A percentile compares a stretch with the other conserved stretches of the same genome.
Evolutionary conservation across 2,113 vertebrate species (phyloP).

Genomic region (Calypte anna): DNA sequence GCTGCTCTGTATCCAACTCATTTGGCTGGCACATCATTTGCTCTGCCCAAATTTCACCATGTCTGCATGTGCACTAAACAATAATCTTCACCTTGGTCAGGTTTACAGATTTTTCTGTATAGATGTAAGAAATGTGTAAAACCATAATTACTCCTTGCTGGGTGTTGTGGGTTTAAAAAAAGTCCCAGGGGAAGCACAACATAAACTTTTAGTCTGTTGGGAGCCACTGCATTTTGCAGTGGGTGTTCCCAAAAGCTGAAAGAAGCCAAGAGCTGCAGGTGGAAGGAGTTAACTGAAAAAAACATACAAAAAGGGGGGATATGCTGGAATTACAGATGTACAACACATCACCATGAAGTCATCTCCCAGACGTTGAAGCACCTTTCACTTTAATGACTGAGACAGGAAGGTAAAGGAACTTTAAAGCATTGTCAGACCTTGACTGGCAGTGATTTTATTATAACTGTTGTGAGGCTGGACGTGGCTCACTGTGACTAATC

Average conservation of each 20-base stretch:
- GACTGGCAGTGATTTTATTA: background rate
- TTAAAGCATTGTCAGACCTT: background rate
- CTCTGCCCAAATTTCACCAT: background rate
- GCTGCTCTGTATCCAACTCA: rapidly evolving
- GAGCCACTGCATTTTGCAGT: background rate
- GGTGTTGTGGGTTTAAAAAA: rapidly evolving
- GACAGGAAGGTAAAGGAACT: background rate
- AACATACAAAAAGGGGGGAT: background rate
- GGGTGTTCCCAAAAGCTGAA: background rate
- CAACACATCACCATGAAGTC: background rate
- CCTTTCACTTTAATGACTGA: background rate
- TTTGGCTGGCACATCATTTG: rapidly evolving
- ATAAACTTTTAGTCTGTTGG: background rate
- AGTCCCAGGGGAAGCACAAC: background rate
- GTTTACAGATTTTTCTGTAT: background rate
- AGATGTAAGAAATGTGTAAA: background rate
- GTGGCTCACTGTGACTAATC: background rate
- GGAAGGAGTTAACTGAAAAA: background rate
- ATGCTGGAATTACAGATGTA: rapidly evolving
- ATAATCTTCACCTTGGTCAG: background rate
- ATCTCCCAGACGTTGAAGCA: background rate
- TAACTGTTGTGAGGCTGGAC: background rate
- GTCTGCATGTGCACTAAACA: no score
- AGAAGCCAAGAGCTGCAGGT: rapidly evolving
- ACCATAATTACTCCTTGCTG: background rate